Percentiles rank a stretch among this genome's conserved stretches.
phyloP scores from a whole-genome alignment of 2,797 vertebrate genomes.

The Gambusia yucatana region DNA sequence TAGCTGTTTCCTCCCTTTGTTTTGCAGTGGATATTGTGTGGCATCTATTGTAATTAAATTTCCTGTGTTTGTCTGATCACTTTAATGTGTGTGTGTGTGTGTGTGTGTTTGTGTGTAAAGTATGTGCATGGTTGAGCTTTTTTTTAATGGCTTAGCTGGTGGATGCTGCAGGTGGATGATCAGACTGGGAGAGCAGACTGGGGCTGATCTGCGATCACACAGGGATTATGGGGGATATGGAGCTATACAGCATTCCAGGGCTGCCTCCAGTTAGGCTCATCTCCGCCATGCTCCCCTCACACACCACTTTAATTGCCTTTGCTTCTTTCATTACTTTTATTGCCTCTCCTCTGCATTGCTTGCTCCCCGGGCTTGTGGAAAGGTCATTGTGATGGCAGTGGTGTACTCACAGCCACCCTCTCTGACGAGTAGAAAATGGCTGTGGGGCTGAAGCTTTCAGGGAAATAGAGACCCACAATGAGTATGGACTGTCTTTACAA shows the following conservation, averaged over 20 bases:
- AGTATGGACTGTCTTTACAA: constrained; percentile 31
- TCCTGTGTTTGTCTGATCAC: constrained; percentile 25
- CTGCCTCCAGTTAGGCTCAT: constrained; percentile 79
- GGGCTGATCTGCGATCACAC: constrained; percentile 78
- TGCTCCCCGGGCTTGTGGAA: constrained; percentile 80
- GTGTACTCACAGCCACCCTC: constrained; percentile 58
- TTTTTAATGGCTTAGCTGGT: constrained; percentile 66
- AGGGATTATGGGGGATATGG: constrained; percentile 83
- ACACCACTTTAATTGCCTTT: constrained; percentile 86
- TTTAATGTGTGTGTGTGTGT: constrained; percentile 21
- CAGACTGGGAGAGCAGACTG: constrained; percentile 76
- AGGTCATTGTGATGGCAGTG: constrained; percentile 81
- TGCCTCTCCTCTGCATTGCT: constrained; percentile 82
- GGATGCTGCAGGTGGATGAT: constrained; percentile 74
- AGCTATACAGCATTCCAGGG: constrained; percentile 77
- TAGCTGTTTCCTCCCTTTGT: constrained; percentile 50
- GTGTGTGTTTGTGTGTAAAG: constrained; percentile 15
- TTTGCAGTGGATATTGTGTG: constrained; percentile 46
- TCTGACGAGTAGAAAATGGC: constrained; percentile 63
- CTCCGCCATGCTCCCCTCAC: constrained; percentile 72
- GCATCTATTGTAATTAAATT: constrained; percentile 48
- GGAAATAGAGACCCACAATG: constrained; percentile 35
- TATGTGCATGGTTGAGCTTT: constrained; percentile 53
- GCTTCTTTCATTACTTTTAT: constrained; percentile 87
- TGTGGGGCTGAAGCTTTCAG: constrained; percentile 37